A percentile compares a stretch with the other conserved stretches of the same genome.
Conservation (phyloP, 2,888 invertebrate genomes). For the Melitaea athalia region DNA sequence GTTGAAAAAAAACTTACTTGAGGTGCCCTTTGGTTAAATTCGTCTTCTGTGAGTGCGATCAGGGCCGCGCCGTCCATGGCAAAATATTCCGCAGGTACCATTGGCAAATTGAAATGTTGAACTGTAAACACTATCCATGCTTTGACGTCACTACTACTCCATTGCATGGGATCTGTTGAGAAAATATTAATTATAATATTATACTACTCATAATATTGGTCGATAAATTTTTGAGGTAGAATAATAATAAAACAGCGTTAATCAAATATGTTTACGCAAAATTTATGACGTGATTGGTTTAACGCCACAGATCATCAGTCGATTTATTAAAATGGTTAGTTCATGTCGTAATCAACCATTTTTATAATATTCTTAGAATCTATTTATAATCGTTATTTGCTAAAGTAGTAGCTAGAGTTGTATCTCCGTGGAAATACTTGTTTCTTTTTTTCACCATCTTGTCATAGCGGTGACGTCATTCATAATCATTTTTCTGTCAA, state of each 20-base stretch:
- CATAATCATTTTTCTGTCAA: conserved; percentile 45
- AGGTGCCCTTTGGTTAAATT: conserved; percentile 91
- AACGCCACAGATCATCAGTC: conserved; percentile 52
- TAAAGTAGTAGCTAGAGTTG: conserved; percentile 54
- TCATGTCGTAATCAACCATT: conserved; percentile 70
- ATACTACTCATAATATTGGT: neutral
- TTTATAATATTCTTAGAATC: conserved; percentile 64
- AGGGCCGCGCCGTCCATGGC: conserved; percentile 90
- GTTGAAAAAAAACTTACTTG: conserved; percentile 81
- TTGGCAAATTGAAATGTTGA: conserved; percentile 89
- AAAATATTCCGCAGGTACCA: conserved; percentile 88
- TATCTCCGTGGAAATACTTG: conserved; percentile 57
- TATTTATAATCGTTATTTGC: conserved; percentile 62
- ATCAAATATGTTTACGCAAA: conserved; percentile 20
- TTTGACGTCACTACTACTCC: conserved; percentile 92
- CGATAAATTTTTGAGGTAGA: neutral
- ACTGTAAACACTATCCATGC: conserved; percentile 95
- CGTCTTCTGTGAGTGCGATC: conserved; percentile 90
- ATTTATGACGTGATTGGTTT: conserved; percentile 37
- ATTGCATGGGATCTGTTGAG: conserved; percentile 90
- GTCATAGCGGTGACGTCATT: conserved; percentile 64
- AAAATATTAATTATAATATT: neutral
- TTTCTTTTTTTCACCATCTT: conserved; percentile 56
- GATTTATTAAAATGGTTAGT: conserved; percentile 48
- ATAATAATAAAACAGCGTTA: neutral